These are phyloP conservation scores for Sarcophaga caerulescens DNA, from an alignment of 2,888 invertebrate genomes.

Conservation along the genomic window DNA sequence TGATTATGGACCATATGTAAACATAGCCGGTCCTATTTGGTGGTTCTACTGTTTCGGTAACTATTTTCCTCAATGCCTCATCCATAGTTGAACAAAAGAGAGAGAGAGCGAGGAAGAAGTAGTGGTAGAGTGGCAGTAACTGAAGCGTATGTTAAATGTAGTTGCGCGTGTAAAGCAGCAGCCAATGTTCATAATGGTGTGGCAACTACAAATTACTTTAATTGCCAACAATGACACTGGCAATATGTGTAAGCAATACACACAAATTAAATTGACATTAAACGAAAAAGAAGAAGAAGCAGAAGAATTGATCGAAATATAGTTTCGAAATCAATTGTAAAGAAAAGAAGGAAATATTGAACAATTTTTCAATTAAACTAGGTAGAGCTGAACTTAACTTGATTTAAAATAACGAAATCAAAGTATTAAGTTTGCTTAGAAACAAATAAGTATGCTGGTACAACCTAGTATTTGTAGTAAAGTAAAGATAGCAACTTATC, in stretches of 20 bases:
- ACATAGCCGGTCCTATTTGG: constrained; percentile 19
- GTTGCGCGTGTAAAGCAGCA: neutral
- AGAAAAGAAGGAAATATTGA: no score
- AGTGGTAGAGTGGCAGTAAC: neutral
- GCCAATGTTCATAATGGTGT: constrained; percentile 37
- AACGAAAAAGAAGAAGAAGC: neutral
- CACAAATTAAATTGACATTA: constrained; percentile 15
- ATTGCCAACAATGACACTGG: constrained; percentile 48
- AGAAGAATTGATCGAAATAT: neutral
- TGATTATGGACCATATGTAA: constrained; percentile 52
- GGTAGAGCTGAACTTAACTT: no score
- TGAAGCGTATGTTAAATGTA: constrained; percentile 30
- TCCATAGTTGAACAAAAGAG: neutral
- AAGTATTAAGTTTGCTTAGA: no score
- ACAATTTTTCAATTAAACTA: no score
- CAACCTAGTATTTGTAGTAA: no score
- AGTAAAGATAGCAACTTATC: no score
- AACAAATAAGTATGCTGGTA: no score
- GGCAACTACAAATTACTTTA: constrained; percentile 58
- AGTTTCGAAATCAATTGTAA: no score
- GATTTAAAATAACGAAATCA: no score
- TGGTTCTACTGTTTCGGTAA: neutral
- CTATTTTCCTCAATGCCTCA: neutral
- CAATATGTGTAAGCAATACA: constrained; percentile 24
- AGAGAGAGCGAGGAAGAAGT: no score